Base-by-base conservation (phyloP, 2,113 vertebrate species). In the Gymnogyps californianus region DNA sequence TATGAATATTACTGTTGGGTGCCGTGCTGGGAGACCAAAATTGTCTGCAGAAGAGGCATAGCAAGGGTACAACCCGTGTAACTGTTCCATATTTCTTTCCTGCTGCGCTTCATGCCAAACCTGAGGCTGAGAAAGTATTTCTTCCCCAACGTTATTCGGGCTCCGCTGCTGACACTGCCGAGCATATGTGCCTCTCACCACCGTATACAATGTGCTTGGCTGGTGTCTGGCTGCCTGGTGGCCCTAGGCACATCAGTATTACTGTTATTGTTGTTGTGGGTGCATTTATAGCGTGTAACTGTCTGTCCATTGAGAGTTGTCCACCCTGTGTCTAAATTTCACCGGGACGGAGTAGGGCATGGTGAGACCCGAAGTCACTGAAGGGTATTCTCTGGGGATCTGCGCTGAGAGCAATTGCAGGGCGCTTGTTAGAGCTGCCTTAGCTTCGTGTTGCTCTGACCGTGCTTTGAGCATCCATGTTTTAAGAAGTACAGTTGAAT, bases 321-420 rank as follows among this genome's bases (percentile, higher is more conserved):
- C n/a, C 28, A 2, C 47, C 26, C 32, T 8, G 3, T 26, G 8
- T 11, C 57, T 67, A 16, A 77, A 47, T 65, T 24, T 67, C 42
- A 16, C 44, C 11, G 14, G 66, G 46, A 54, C 10, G 19, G 29
- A 42, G 16, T 2, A 31, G 34, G 61, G 32, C 4, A 1, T 7
- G 34, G 26, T 40, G 61, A 76, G 34, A 72, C 10, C 29, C 0
- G 0, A 21, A 34, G 36, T n/a, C 36, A 6, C 51, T 32, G 6
- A 26, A 42, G 77, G 40, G 62, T 49, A 16, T 66, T 70, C 81
- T 74, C 65, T 2, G 6, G 49, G 36, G 57, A 77, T 67, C 47
- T 22, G 46, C 3, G 3, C 3, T 4, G 29, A 47, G 22, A 92
- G 67, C 22, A 40, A 5, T 62, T 24, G 31, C 16, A 29, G 69